Evolutionary conservation across 1,140 invertebrate genomes (phyloP), one percentile per base, ranked within the genome.

Genomic region (Nephila pilipes): DNA sequence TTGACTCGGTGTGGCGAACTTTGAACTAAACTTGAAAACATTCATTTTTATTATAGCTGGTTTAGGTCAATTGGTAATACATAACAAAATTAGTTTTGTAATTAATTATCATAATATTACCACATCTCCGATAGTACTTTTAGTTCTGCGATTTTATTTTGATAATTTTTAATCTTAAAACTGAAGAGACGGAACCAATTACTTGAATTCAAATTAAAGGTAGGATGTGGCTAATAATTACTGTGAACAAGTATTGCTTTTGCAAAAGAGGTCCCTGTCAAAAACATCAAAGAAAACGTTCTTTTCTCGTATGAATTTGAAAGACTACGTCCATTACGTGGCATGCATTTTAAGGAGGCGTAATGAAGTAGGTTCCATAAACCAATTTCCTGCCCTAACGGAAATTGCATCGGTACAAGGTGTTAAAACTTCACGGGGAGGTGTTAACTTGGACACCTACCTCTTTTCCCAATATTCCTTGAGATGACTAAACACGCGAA

Each of bases 401-500:
- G 80, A 81, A 81, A 81, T 81, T 81, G 20, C 80, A 81, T 29
- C 38, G 36, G 69, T 55, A 55, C 38, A 18, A 81, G 80, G 46
- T 55, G 80, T 55, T 29, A 25, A 46, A 38, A 46, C 22, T 12
- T 46, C 20, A 22, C n/a, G 80, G 46, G 20, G 46, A 81, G 80
- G 80, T 81, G 80, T 81, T 81, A 81, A 46, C 80, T 55, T 20
- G 69, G 69, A 81, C 80, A 81, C 80, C 80, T 81, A 54, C 80
- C 38, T 81, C 80, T 55, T 75, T 75, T 6, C 69, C 69, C 69
- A 75, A 75, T 75, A 75, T 36, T 75, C 69, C 29, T 32, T 18
- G 22, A 57, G 20, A 57, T 55, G 46, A 14, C 69, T 79, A 83
- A 46, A 36, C 90, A 92, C 90, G 90, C 90, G 46, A 92, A 54